Evolutionary conservation across 2,797 vertebrate genomes (phyloP), one percentile per base, ranked within the genome.

Genomic region (Eulemur mongoz): DNA sequence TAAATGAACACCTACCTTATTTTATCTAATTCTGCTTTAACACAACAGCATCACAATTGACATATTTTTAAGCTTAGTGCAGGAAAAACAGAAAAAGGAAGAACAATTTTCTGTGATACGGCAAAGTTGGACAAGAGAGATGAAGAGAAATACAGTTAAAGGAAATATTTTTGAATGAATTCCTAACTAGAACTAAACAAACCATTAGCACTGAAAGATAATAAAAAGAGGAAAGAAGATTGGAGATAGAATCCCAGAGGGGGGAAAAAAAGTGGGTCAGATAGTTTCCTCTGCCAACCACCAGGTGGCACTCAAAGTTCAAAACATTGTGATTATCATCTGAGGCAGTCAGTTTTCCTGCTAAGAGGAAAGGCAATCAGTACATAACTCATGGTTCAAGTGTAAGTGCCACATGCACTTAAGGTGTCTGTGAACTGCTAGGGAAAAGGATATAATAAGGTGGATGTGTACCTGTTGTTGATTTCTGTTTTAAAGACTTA

Each of bases 401-500:
- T 38, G 0, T 78, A 83, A 96, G 73, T 43, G 30, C 25, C 20
- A 30, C 11, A 40, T 35, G 40, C 35, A 61, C 3, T 12, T 25
- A 23, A 54, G 48, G 6, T 94, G 22, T 79, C 61, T 13, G 5
- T 63, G 48, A 73, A 85, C 7, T 57, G 52, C 35, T 70, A 73
- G 61, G 23, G n/a, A 79, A 89, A 54, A 23, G 9, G 52, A 54
- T 10, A 84, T 6, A 48, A 40, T 30, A 18, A 81, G 10, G 30
- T 52, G 12, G 8, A 65, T 38, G 23, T 32, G 4, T 3, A 50
- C 15, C 38, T 72, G 43, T 30, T 43, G 38, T 15, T 92, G 72
- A 88, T 81, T 84, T 93, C 32, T 52, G 13, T 67, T 89, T 91
- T 59, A 59, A 91, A 78, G 80, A 82, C 63, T 82, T 18, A 73